Base-by-base conservation (phyloP, 2,113 vertebrate species). In the Lucifuga dentata region DNA sequence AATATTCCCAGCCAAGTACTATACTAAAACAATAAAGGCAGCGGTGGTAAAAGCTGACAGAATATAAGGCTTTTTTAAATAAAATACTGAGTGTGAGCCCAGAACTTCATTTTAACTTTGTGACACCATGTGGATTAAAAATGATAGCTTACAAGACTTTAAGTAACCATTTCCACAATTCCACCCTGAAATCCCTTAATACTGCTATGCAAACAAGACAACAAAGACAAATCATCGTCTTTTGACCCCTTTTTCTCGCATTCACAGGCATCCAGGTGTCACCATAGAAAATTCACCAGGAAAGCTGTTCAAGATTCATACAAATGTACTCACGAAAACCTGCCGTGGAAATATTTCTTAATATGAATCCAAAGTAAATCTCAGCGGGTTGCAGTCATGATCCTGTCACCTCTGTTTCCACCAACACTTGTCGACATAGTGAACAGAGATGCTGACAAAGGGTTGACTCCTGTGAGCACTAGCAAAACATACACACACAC, bases 381-480 rank as follows among this genome's bases (percentile, higher is more conserved):
- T 48, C 43, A 5, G 69, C 73, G 59, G 70, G 82, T 13, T 63
- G 69, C 53, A 71, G 71, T 75, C 73, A 45, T 9, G 45, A 20
- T 68, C 65, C 69, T 81, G 73, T 81, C 84, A 88, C 79, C 76
- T 61, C 32, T 53, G 61, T 65, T 70, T 70, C 59, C 57, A 66
- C 56, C 58, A 68, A 39, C 77, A 84, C 71, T 81, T 82, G 87
- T 79, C 76, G 82, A 89, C 77, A 68, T 65, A 16, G 58, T 61
- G 61, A 63, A 59, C 60, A 67, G 72, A 78, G 75, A 86, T 74
- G 73, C 76, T 84, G 86, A 87, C 77, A 90, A 70, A 52, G 76
- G 73, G 80, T 81, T 84, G 84, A 85, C 73, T 78, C 41, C 38
- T 65, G 70, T 59, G 55, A 71, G 76, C 57, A 63, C 61, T 52